Conservation (phyloP, 2,797 vertebrate genomes). For the Pantherophis alleghaniensis region DNA sequence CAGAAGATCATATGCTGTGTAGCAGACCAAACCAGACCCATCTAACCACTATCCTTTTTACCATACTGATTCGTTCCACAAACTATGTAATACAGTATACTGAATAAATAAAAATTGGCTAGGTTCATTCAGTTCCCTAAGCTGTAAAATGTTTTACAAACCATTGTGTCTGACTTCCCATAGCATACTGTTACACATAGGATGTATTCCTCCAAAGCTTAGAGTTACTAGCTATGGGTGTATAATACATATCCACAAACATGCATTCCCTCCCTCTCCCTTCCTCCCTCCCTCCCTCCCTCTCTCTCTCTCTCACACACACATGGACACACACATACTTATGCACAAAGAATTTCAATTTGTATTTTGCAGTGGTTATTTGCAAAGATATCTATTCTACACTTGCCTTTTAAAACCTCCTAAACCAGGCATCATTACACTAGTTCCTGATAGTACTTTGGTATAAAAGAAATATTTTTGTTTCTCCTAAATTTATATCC, state of each 20-base stretch:
- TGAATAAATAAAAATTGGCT: neutral
- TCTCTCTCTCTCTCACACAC: neutral
- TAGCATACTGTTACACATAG: neutral
- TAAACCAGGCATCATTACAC: neutral
- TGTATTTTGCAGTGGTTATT: neutral
- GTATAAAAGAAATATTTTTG: neutral
- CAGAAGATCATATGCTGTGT: neutral
- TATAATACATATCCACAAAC: neutral
- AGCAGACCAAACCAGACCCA: neutral
- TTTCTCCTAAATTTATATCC: neutral
- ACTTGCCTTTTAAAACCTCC: neutral
- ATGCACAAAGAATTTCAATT: neutral
- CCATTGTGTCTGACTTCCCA: neutral
- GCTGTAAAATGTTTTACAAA: neutral
- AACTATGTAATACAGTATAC: neutral
- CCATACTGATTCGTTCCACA: neutral
- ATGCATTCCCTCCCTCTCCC: neutral
- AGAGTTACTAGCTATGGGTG: neutral
- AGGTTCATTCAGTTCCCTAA: neutral
- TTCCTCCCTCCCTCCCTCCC: too few species aligned
- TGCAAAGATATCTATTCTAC: neutral
- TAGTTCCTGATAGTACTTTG: neutral
- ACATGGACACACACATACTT: neutral
- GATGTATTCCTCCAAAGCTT: neutral
- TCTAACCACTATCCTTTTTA: neutral